A percentile compares a stretch with the other conserved stretches of the same genome.
These are phyloP conservation scores for Oplegnathus fasciatus DNA, from an alignment of 2,113 vertebrate genomes.

Conservation along the genomic window DNA sequence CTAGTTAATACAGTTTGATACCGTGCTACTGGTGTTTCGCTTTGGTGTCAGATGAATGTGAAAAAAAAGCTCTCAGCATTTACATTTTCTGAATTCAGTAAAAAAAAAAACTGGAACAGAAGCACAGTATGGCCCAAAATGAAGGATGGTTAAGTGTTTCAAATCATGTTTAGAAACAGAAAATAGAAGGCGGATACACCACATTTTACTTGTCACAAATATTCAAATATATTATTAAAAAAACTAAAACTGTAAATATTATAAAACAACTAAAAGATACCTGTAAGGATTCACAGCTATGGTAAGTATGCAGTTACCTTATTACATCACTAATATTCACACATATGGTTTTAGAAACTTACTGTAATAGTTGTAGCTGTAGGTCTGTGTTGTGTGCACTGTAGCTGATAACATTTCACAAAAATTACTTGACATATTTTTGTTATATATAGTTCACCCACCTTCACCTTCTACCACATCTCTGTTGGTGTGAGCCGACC, in stretches of 20 bases:
- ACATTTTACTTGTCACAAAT: background rate
- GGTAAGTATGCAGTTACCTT: background rate
- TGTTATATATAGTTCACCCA: too few species aligned
- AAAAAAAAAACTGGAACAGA: background rate
- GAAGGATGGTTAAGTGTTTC: background rate
- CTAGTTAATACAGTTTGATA: constrained; percentile 48
- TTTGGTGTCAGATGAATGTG: constrained; percentile 23
- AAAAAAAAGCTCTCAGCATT: background rate
- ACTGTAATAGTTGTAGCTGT: background rate
- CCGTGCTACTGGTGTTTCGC: constrained; percentile 4
- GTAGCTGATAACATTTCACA: background rate
- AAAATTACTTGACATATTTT: background rate
- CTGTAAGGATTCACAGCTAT: background rate
- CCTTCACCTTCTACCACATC: background rate
- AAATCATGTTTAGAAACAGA: background rate
- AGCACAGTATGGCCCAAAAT: too few species aligned
- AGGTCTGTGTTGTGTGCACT: background rate
- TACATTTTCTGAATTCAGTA: constrained; percentile 26
- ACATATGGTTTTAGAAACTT: background rate
- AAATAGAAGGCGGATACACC: background rate
- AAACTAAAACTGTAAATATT: background rate
- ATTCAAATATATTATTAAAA: background rate
- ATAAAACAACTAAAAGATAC: background rate
- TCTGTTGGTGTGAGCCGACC: background rate
- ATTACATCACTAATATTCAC: background rate